Base-by-base conservation (phyloP, 1,140 invertebrate species). In the Drosophila sproati region DNA sequence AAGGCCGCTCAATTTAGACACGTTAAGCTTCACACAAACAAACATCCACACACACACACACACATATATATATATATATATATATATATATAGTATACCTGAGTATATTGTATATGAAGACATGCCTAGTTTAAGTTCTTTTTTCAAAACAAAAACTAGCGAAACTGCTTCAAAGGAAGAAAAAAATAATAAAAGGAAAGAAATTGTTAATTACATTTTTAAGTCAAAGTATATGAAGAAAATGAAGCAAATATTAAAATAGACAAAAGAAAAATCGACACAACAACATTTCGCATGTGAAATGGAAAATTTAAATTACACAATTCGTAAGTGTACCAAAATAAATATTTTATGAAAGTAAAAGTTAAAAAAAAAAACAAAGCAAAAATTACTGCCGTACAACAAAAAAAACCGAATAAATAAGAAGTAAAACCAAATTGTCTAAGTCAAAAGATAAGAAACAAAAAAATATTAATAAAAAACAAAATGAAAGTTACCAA, bases 1-100 rank as follows among this genome's bases (percentile, higher is more conserved):
- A 96, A 95, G 93, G 75, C 64, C 78, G 69, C 74, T 85, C 68
- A 72, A 82, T 77, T 80, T 88, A 91, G 72, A 72, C 70, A 78
- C 69, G n/a, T 75, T 85, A 83, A 85, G 85, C 47, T 86, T 76
- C 76, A 73, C 67, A 48, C 32, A 67, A n/a, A 64, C 47, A 67
- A 50, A 57, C 54, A 69, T 48, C 47, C 28, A 41, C 7, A 67
- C 5, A 62, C 29, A 39, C 47, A 75, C 7, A 66, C 8, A 59
- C 59, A 56, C 3, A 39, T 54, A 55, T n/a, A 32, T 37, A 28
- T 37, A 34, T 34, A 45, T 29, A 39, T 54, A 55, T n/a, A 32
- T 37, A 28, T 12, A 12, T 12, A 12, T 12, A 12, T 61, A 39
- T 41, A 41, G 7, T 69, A 57, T 69, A 62, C 67, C 37, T 41